These are phyloP conservation scores for Allobates femoralis DNA, from an alignment of 2,797 vertebrate genomes.

Conservation along the genomic window DNA sequence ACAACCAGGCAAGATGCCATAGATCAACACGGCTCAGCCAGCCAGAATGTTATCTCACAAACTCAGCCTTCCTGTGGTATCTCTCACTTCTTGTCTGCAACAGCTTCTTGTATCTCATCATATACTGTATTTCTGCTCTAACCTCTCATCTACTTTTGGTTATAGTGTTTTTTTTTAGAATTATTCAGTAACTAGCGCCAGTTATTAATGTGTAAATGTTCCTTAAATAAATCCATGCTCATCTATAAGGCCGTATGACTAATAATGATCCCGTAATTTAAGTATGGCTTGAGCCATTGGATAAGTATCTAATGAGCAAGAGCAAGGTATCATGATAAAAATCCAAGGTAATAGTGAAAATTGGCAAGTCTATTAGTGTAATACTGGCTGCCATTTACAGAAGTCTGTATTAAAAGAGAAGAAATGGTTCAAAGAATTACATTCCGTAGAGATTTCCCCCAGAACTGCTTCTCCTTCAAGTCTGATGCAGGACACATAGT, in stretches of 20 bases:
- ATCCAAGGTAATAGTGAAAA: too few species aligned
- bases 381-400: too few species aligned
- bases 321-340: too few species aligned
- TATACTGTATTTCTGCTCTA: background rate
- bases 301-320: too few species aligned
- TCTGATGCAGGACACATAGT: too few species aligned
- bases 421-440: too few species aligned
- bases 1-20: background rate
- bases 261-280: too few species aligned
- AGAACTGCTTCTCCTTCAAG: too few species aligned
- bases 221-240: background rate
- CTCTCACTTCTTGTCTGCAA: background rate
- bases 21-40: background rate
- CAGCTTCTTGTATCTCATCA: conserved; percentile 12
- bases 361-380: too few species aligned
- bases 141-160: background rate
- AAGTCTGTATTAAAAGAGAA: too few species aligned
- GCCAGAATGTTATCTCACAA: conserved; percentile 26
- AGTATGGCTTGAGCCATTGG: too few species aligned
- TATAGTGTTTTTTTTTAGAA: background rate
- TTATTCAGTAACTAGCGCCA: background rate
- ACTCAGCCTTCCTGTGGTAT: conserved; percentile 39
- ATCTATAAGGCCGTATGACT: background rate
- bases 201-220: background rate
- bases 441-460: too few species aligned